These are phyloP conservation scores for Trichechus manatus DNA, from an alignment of 2,113 vertebrate genomes.

Conservation along the genomic window DNA sequence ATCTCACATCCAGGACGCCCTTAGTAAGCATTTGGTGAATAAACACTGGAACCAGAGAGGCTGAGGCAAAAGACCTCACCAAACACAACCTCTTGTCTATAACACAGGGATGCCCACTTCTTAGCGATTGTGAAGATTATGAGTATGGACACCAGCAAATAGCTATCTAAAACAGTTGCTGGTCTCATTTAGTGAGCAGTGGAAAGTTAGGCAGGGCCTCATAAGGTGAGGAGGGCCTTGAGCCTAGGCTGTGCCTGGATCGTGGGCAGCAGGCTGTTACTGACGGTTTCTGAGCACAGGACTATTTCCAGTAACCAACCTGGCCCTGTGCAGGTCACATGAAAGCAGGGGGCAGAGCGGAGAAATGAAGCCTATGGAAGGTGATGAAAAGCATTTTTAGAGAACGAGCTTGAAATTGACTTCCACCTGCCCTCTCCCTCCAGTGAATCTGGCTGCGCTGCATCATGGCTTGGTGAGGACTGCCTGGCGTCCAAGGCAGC, in stretches of 20 bases:
- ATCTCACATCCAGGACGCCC: neutral
- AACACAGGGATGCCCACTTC: neutral
- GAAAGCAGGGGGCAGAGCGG: neutral
- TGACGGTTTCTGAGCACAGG: neutral
- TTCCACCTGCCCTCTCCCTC: neutral
- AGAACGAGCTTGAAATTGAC: neutral
- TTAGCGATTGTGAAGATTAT: neutral
- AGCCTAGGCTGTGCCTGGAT: neutral
- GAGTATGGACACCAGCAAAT: neutral
- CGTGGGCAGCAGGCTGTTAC: neutral
- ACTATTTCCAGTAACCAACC: neutral
- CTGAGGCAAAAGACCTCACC: neutral
- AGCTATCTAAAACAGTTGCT: neutral
- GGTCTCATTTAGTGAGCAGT: neutral
- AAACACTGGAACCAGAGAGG: neutral
- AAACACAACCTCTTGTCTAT: neutral
- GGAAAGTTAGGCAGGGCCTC: neutral
- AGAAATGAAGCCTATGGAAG: neutral
- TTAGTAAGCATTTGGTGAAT: neutral
- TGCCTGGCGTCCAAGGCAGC: neutral
- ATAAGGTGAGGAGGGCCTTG: neutral
- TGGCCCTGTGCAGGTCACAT: neutral
- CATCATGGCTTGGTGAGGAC: neutral
- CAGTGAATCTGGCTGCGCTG: neutral
- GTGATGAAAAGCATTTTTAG: neutral